Evolutionary conservation across 2,888 invertebrate genomes (phyloP).

Genomic region (Phalangium opilio): DNA sequence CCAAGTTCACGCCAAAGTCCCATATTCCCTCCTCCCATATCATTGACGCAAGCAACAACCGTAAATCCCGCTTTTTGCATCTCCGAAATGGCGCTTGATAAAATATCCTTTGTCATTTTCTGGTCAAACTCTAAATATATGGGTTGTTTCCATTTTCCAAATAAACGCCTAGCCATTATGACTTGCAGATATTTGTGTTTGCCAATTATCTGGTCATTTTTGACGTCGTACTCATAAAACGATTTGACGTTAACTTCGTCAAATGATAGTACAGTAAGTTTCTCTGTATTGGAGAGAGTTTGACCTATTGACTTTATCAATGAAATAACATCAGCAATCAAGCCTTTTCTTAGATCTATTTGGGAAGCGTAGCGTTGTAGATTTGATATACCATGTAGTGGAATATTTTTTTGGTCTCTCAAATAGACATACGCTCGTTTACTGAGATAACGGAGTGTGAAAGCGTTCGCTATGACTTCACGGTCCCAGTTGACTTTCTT

Average conservation of each 20-base stretch:
- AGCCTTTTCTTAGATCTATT: no score
- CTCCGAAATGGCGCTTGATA: neutral
- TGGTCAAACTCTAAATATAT: neutral
- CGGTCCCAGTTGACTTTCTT: no score
- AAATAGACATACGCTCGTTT: no score
- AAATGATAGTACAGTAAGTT: neutral
- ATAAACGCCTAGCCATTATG: neutral
- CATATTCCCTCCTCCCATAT: neutral
- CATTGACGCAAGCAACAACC: neutral
- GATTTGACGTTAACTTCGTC: neutral
- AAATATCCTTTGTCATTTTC: neutral
- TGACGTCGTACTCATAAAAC: neutral
- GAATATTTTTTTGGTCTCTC: no score
- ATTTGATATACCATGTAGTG: no score
- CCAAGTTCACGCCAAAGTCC: neutral
- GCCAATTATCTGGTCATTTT: neutral
- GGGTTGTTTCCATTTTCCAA: neutral
- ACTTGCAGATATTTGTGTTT: neutral
- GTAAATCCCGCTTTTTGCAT: neutral
- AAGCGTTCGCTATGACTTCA: no score
- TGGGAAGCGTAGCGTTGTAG: no score
- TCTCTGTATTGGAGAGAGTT: neutral
- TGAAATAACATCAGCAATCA: no score
- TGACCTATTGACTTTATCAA: neutral
- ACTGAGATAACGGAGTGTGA: no score